Conservation (phyloP, 2,888 invertebrate species). For the Hirtodrosophila trivittata region DNA sequence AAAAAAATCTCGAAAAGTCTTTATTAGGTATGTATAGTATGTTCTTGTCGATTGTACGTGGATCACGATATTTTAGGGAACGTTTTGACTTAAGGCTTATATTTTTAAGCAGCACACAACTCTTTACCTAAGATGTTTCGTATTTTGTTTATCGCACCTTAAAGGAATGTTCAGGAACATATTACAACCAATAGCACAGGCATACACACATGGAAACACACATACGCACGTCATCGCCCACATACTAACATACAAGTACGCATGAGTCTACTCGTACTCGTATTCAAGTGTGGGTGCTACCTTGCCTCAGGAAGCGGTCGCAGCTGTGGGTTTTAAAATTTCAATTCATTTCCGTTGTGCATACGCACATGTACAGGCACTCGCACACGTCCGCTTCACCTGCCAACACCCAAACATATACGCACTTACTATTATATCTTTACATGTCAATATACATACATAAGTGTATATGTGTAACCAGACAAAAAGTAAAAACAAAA, state of each 20-base stretch:
- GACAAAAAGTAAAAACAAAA: conserved; percentile 45
- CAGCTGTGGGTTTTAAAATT: conserved; percentile 81
- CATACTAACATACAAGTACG: conserved; percentile 8
- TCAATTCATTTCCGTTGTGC: conserved; percentile 79
- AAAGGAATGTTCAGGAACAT: conserved; percentile 19
- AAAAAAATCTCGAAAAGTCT: too few relatives aligned
- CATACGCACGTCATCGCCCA: too few relatives aligned
- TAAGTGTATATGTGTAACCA: conserved; percentile 3
- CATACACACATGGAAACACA: conserved; percentile 20
- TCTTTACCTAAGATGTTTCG: too few relatives aligned
- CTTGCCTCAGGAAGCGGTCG: conserved; percentile 80
- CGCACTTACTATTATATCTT: conserved; percentile 32
- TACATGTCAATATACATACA: conserved; percentile 26
- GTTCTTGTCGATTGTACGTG: too few relatives aligned
- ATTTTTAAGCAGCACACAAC: too few relatives aligned
- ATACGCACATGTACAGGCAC: conserved; percentile 56
- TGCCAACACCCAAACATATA: conserved; percentile 16
- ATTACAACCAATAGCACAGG: conserved; percentile 1
- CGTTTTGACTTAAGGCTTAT: too few relatives aligned
- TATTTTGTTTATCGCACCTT: too few relatives aligned
- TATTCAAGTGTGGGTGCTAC: conserved; percentile 67
- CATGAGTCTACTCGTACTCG: conserved; percentile 14
- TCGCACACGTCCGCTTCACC: conserved; percentile 31
- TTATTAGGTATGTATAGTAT: too few relatives aligned
- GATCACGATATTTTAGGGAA: too few relatives aligned